A percentile compares a stretch with the other conserved stretches of the same genome.
Conservation (phyloP, 53 echinoderm and acorn worm species). For the Astropecten irregularis region DNA sequence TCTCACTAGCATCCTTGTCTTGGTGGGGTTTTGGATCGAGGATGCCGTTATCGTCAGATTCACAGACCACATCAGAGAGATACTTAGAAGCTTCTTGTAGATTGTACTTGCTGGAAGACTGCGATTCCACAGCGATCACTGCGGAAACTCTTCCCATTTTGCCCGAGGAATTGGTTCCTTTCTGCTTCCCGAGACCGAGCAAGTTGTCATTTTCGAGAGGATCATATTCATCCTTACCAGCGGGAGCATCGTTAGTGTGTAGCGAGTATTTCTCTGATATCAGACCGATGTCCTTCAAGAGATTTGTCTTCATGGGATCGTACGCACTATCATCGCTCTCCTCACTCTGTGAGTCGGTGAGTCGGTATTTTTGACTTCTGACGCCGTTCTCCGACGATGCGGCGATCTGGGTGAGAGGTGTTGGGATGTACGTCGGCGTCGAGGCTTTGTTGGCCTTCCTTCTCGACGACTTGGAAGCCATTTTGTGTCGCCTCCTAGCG, state of each 20-base stretch:
- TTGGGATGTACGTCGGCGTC: constrained; percentile 53
- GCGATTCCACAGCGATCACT: no score
- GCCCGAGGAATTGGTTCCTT: no score
- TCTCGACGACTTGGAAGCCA: constrained; percentile 17
- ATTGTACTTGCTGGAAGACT: no score
- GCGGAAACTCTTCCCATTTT: no score
- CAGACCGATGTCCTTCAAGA: background rate
- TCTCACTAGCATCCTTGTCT: background rate
- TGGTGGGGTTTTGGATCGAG: no score
- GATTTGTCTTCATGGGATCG: constrained; percentile 22
- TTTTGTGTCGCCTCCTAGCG: constrained; percentile 22
- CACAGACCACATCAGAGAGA: no score
- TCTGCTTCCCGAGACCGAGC: no score
- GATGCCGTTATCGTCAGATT: no score
- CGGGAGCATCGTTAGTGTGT: background rate
- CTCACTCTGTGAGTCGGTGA: background rate
- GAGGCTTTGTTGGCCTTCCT: background rate
- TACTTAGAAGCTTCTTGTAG: no score
- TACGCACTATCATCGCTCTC: background rate
- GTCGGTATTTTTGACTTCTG: background rate
- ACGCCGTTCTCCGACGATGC: background rate
- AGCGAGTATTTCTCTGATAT: constrained; percentile 14
- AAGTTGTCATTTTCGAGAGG: constrained; percentile 26
- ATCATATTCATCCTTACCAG: constrained; percentile 54
- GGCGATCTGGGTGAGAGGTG: constrained; percentile 60